phyloP scores from a whole-genome alignment of 2,797 vertebrate species.

The Odontamblyopus lacepedii region DNA sequence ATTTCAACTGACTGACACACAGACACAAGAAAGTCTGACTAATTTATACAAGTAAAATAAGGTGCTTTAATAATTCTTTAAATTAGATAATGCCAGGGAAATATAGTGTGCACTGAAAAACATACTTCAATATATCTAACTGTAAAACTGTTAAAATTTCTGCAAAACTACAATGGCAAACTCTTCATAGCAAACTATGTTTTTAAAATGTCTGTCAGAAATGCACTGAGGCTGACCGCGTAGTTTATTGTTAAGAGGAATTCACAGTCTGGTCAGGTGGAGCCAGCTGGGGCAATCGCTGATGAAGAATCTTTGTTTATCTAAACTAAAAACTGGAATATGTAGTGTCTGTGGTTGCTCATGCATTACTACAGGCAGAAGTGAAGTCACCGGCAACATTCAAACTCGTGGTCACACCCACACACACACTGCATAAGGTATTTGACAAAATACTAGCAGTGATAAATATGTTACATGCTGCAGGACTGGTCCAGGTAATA shows the following conservation, averaged over 20 bases:
- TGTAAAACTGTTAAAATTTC: neutral
- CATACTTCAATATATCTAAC: too few relatives aligned
- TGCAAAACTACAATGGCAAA: neutral
- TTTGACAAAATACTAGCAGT: too few relatives aligned
- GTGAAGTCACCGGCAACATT: neutral
- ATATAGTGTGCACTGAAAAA: too few relatives aligned
- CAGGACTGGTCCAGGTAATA: neutral
- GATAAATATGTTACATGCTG: neutral
- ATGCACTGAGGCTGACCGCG: neutral
- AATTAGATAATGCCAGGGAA: too few relatives aligned
- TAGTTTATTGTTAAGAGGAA: neutral
- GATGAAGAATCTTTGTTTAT: neutral
- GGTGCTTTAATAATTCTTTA: too few relatives aligned
- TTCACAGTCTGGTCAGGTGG: neutral
- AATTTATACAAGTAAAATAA: too few relatives aligned
- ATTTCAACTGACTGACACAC: too few relatives aligned
- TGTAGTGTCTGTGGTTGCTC: neutral
- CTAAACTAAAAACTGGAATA: slow-evolving; percentile 2
- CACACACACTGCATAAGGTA: neutral
- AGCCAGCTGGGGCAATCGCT: neutral
- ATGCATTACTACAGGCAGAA: neutral
- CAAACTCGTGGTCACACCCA: neutral
- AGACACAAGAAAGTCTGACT: too few relatives aligned
- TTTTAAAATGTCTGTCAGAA: neutral
- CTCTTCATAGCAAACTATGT: neutral